Evolutionary conservation across 2,113 vertebrate species (phyloP).

Genomic region (Sylvietta virens): DNA sequence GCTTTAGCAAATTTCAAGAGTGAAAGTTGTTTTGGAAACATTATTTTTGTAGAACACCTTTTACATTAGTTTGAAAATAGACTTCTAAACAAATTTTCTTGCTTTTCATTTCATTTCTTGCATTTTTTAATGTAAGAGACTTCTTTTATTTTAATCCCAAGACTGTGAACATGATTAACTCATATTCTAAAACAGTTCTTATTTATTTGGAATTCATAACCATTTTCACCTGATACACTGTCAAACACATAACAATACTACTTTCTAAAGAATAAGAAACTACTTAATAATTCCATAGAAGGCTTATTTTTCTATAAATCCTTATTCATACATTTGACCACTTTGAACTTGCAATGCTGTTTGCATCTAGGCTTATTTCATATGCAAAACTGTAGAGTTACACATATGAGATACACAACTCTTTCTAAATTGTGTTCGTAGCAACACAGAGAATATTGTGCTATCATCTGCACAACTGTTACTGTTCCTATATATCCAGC

Average conservation of each 20-base stretch:
- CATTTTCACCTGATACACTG: neutral
- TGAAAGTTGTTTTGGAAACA: neutral
- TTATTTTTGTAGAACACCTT: neutral
- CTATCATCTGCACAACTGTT: constrained; percentile 36
- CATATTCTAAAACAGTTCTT: neutral
- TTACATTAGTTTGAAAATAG: neutral
- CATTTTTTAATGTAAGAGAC: neutral
- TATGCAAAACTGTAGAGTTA: neutral
- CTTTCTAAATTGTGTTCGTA: neutral
- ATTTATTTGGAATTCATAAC: neutral
- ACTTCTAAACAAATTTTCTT: neutral
- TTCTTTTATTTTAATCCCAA: neutral
- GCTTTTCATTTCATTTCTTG: neutral
- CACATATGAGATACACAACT: neutral
- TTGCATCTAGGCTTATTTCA: neutral
- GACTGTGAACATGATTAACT: neutral
- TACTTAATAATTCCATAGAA: neutral
- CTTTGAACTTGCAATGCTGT: neutral
- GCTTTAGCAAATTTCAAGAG: neutral
- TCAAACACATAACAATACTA: neutral
- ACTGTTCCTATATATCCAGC: constrained; percentile 29
- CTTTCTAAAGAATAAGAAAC: neutral
- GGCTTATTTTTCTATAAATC: neutral
- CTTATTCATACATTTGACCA: neutral
- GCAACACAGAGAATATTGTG: neutral